Evolutionary conservation across 2,113 vertebrate species (phyloP).

Genomic region (Turdus rufiventris): DNA sequence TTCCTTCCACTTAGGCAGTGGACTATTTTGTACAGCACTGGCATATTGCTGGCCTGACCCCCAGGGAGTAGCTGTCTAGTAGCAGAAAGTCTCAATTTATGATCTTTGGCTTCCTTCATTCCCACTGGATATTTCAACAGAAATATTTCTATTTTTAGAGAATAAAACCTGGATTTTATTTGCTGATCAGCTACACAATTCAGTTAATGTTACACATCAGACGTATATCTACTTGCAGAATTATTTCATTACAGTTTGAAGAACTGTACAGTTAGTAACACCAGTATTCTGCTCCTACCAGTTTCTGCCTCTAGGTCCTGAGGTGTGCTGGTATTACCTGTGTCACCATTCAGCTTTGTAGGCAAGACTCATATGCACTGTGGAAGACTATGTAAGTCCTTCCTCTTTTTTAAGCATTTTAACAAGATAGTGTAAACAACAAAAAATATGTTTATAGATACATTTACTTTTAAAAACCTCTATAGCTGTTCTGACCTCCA

Average conservation of each 20-base stretch:
- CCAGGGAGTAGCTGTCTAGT: background rate
- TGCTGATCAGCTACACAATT: background rate
- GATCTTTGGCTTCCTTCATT: background rate
- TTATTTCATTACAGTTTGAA: background rate
- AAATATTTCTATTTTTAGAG: background rate
- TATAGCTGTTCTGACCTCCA: background rate
- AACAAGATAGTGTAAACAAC: background rate
- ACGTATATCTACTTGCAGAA: background rate
- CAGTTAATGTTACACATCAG: background rate
- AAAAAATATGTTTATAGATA: background rate
- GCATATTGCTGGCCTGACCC: background rate
- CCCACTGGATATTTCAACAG: background rate
- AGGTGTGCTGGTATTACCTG: background rate
- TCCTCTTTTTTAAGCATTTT: background rate
- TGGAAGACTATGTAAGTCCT: background rate
- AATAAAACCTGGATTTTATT: background rate
- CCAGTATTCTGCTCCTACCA: background rate
- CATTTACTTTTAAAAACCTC: background rate
- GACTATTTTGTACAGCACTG: background rate
- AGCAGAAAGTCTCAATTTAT: background rate
- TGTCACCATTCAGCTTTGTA: background rate
- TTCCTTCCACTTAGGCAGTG: background rate
- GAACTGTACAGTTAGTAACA: background rate
- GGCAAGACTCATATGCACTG: background rate
- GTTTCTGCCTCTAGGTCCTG: background rate